A percentile compares a stretch with the other conserved stretches of the same genome.
Evolutionary conservation across 2,113 vertebrate genomes (phyloP).

Genomic region (Pogona vitticeps): DNA sequence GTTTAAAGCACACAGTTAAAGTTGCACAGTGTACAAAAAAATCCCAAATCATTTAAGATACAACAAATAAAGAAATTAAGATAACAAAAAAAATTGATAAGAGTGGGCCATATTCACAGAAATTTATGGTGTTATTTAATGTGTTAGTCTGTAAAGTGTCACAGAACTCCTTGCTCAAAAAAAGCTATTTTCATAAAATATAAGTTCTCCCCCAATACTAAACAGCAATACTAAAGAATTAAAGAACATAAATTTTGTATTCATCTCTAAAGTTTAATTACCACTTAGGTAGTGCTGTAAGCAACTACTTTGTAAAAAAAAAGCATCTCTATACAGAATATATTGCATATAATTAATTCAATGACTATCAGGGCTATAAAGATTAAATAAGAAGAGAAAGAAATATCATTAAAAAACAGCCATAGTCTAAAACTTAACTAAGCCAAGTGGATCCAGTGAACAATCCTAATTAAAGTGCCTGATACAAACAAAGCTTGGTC

Average conservation of each 20-base stretch:
- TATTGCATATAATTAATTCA: constrained; percentile 91
- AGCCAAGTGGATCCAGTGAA: constrained; percentile 95
- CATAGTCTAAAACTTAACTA: constrained; percentile 97
- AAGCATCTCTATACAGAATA: constrained; percentile 78
- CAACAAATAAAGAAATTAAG: neutral
- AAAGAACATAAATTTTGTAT: constrained; percentile 62
- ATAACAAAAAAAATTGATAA: neutral
- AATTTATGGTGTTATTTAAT: neutral
- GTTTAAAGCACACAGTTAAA: neutral
- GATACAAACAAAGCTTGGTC: constrained; percentile 91
- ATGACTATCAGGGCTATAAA: constrained; percentile 92
- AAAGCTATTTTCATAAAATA: constrained; percentile 11
- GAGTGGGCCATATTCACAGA: neutral
- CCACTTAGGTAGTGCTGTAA: constrained; percentile 73
- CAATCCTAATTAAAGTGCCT: constrained; percentile 96
- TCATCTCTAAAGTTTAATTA: constrained; percentile 74
- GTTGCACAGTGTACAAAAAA: neutral
- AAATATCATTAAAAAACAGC: constrained; percentile 90
- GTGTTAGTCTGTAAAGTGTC: neutral
- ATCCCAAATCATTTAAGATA: neutral
- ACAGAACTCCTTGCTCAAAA: neutral
- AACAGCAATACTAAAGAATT: constrained; percentile 49
- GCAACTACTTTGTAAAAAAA: constrained; percentile 72
- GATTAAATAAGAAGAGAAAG: constrained; percentile 94
- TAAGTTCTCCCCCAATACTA: constrained; percentile 18